Evolutionary conservation across 64 coral and sea anemone genomes (phyloP).

Genomic region (Actinia tenebrosa): DNA sequence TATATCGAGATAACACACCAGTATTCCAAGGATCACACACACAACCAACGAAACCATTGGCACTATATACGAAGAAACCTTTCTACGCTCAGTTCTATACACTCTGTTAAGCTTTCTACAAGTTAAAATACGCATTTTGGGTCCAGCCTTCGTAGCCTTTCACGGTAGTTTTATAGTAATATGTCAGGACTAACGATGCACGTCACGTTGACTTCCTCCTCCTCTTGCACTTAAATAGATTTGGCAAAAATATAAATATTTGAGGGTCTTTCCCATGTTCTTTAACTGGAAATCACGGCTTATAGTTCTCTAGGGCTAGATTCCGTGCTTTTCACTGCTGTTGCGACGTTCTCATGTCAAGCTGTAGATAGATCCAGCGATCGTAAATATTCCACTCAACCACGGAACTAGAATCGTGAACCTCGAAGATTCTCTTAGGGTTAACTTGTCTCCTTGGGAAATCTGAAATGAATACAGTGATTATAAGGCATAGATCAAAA

Average conservation of each 20-base stretch:
- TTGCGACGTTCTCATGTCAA: not conserved
- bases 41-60: not conserved
- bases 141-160: not conserved
- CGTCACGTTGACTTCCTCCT: not conserved
- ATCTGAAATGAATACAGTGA: not conserved
- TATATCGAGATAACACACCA: not conserved
- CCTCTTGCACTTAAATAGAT: not conserved
- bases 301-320: not conserved
- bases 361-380: not conserved
- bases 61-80: not conserved
- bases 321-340: not conserved
- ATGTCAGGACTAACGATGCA: not conserved
- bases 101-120: not conserved
- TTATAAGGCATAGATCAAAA: not conserved
- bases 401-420: not conserved
- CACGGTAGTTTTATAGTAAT: not conserved
- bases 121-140: not conserved
- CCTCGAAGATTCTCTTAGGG: not conserved
- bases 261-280: not conserved
- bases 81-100: conserved; percentile 1
- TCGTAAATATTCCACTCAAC: not conserved
- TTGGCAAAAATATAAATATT: not conserved
- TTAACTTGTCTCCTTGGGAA: not conserved
- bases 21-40: not conserved
- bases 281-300: not conserved